Conservation (phyloP, 2,797 vertebrate genomes). For the Pseudochaenichthys georgianus region DNA sequence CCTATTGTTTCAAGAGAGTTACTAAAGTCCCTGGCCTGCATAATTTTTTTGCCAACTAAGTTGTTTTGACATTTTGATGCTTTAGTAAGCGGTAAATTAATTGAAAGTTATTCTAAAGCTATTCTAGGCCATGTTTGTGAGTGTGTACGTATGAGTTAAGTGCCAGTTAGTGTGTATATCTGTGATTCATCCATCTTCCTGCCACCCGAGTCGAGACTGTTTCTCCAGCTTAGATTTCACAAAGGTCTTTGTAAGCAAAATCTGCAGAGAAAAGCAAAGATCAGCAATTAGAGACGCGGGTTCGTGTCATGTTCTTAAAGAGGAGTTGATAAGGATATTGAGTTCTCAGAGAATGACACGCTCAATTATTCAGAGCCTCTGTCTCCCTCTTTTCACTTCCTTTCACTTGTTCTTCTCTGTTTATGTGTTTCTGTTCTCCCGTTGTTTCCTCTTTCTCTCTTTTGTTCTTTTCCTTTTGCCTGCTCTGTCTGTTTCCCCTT, state of each 20-base stretch:
- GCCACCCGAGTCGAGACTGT: neutral
- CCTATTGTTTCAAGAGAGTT: neutral
- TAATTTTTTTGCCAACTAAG: neutral
- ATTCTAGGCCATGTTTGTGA: neutral
- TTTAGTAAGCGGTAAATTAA: neutral
- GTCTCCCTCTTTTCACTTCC: slow-evolving; percentile 10
- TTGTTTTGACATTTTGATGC: neutral
- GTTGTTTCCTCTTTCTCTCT: slow-evolving; percentile 10
- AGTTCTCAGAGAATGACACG: slow-evolving; percentile 49
- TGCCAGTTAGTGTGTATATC: neutral
- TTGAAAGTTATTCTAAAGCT: neutral
- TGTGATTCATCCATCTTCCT: slow-evolving; percentile 28
- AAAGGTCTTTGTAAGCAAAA: slow-evolving; percentile 54
- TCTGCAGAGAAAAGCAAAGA: slow-evolving; percentile 62
- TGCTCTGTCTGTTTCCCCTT: neutral
- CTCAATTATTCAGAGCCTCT: slow-evolving; percentile 64
- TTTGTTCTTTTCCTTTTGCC: neutral
- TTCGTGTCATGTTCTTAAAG: slow-evolving; percentile 56
- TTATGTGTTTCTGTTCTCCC: neutral
- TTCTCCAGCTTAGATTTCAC: slow-evolving; percentile 33
- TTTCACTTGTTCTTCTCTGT: slow-evolving; percentile 9
- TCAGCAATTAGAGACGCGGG: slow-evolving; percentile 58
- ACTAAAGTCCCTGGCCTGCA: neutral
- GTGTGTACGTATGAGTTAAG: neutral
- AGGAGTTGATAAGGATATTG: slow-evolving; percentile 43